Conservation (phyloP, 2,797 vertebrate genomes). For the Acanthornis magna region DNA sequence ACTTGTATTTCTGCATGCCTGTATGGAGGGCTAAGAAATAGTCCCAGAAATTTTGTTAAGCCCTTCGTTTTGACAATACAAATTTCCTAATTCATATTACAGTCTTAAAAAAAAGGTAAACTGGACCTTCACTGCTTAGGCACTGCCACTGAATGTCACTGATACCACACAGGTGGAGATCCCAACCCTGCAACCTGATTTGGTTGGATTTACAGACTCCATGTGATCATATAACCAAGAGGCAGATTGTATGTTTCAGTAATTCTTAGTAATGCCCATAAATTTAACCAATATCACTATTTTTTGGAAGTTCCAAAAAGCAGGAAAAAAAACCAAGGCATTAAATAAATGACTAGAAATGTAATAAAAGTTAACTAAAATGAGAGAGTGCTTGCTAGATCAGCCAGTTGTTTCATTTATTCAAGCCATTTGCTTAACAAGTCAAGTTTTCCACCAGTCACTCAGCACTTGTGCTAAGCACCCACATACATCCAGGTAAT, state of each 20-base stretch:
- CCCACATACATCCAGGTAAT: slow-evolving; percentile 52
- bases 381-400: not conserved
- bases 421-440: slow-evolving; percentile 79
- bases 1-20: not conserved
- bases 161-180: not conserved
- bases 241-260: not conserved
- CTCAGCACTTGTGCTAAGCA: slow-evolving; percentile 51
- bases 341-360: not conserved
- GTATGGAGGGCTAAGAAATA: not conserved
- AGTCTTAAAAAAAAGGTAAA: not conserved
- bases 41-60: not conserved
- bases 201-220: not conserved
- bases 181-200: not conserved
- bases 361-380: slow-evolving; percentile 34
- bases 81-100: not conserved
- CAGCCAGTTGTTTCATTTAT: slow-evolving; percentile 22
- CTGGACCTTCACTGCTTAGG: not conserved
- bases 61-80: not conserved
- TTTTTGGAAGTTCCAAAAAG: not conserved
- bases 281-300: not conserved
- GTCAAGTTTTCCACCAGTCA: slow-evolving; percentile 53
- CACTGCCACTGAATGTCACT: not conserved
- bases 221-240: not conserved
- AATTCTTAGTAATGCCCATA: not conserved
- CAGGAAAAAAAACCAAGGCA: not conserved